phyloP scores from a whole-genome alignment of 2,113 vertebrate genomes.

The Gulo gulo region DNA sequence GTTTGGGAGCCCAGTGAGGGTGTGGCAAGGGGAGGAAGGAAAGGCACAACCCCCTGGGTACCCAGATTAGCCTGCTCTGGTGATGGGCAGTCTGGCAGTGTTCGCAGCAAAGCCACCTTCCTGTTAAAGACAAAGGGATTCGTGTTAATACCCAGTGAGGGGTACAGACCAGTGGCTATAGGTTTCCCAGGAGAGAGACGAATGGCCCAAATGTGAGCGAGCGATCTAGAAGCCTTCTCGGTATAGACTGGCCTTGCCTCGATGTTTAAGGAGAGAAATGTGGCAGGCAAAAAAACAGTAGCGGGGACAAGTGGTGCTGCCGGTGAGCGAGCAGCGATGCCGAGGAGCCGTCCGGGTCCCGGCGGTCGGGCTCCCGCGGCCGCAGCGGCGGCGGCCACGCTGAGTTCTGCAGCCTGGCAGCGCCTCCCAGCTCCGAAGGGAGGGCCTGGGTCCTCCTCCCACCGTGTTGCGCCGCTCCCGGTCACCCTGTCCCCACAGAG shows the following conservation, averaged over 20 bases:
- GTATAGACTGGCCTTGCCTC: background rate
- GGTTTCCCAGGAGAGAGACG: background rate
- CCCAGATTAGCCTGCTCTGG: rapidly evolving
- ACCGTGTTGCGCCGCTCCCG: rapidly evolving
- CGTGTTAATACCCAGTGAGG: rapidly evolving
- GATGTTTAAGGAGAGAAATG: background rate
- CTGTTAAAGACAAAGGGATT: rapidly evolving
- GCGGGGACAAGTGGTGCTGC: rapidly evolving
- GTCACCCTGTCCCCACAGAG: background rate
- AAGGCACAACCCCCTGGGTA: background rate
- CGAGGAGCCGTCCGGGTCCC: rapidly evolving
- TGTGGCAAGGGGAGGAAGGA: background rate
- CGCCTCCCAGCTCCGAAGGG: rapidly evolving
- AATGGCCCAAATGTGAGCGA: rapidly evolving
- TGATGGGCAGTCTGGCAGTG: background rate
- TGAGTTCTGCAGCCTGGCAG: rapidly evolving
- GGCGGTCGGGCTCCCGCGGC: background rate
- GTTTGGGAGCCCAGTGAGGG: rapidly evolving
- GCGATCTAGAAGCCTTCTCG: background rate
- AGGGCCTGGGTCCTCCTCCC: background rate
- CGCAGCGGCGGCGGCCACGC: rapidly evolving
- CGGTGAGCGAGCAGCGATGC: rapidly evolving
- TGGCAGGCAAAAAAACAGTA: background rate
- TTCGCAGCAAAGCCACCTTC: background rate
- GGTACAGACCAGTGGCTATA: background rate